phyloP scores from a whole-genome alignment of 2,797 vertebrate species.

The Scomberomorus guttatus region DNA sequence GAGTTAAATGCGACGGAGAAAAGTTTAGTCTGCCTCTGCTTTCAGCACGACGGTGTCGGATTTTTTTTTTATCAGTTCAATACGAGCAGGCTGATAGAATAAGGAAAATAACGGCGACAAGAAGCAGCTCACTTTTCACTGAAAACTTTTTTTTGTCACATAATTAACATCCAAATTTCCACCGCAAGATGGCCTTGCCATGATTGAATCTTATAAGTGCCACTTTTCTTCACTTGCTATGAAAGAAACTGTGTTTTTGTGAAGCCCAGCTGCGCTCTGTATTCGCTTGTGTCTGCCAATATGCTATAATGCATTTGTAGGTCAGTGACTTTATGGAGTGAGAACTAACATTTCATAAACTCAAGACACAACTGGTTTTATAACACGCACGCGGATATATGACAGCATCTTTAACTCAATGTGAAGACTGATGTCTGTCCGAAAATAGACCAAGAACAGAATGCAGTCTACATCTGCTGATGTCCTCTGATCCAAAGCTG shows the following conservation, averaged over 20 bases:
- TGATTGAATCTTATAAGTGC: not conserved
- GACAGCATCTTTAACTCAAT: constrained; percentile 39
- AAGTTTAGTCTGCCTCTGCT: constrained; percentile 17
- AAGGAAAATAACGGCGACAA: not conserved
- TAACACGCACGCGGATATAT: constrained; percentile 19
- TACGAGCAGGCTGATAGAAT: not conserved
- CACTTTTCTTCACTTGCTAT: constrained; percentile 7
- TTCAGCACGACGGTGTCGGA: not conserved
- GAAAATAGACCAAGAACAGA: constrained; percentile 65
- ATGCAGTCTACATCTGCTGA: constrained; percentile 34
- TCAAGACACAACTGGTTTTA: not conserved
- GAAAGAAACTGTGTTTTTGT: not conserved
- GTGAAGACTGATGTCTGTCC: constrained; percentile 49
- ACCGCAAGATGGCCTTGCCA: constrained; percentile 55
- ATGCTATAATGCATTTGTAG: not conserved
- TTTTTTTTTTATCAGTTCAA: not conserved
- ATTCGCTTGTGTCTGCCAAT: not conserved
- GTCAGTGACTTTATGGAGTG: constrained; percentile 24
- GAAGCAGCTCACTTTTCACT: not conserved
- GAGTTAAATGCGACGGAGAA: not conserved
- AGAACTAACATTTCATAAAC: constrained; percentile 29
- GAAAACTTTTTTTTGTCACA: constrained; percentile 10
- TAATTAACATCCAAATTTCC: constrained; percentile 14
- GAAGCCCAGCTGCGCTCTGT: not conserved
- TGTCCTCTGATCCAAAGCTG: not conserved